Evolutionary conservation across 2,797 vertebrate species (phyloP), one percentile per base, ranked within the genome.

Genomic region (Thalassophryne amazonica): DNA sequence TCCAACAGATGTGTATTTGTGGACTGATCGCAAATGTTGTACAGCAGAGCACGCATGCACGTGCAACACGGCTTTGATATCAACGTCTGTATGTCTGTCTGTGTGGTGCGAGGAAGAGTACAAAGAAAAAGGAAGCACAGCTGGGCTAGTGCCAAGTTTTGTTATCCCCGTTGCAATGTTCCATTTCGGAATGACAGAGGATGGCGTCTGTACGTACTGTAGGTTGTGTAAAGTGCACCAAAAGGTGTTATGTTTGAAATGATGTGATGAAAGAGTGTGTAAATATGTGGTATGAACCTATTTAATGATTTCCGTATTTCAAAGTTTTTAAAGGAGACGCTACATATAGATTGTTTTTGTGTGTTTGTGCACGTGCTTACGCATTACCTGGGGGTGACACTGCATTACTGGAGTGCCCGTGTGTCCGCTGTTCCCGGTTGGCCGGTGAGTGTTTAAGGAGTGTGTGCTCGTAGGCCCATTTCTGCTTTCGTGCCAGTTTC

Each of bases 341-440:
- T n/a, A n/a, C n/a, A n/a, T 4, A 27, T 0, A 16, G 6, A 45
- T 15, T 36, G n/a, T 16, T 10, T 12, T 5, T 40, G 11, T 13
- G 2, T 3, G 23, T 30, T 56, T 17, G 16, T 18, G 5, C 9
- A 24, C 72, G n/a, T n/a, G 16, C 12, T n/a, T 8, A 19, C 8
- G 38, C 30, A 34, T 58, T 89, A 96, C 95, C 94, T 86, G 89
- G 88, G 49, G 88, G 77, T 38, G 74, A 63, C 13, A 91, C 58
- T 0, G 60, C 76, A 28, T 85, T 90, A 73, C 86, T 89, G 79
- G 73, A 77, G 59, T 83, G 80, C 16, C 81, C 47, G 0, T 50
- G 18, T 0, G 76, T 64, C 43, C 81, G 49, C 78, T 53, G 34
- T 86, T 62, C 20, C 74, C 66, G 41, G 76, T 33, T 28, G 86